Base-by-base conservation (phyloP, 2,797 vertebrate species). In the Rachycentron canadum region DNA sequence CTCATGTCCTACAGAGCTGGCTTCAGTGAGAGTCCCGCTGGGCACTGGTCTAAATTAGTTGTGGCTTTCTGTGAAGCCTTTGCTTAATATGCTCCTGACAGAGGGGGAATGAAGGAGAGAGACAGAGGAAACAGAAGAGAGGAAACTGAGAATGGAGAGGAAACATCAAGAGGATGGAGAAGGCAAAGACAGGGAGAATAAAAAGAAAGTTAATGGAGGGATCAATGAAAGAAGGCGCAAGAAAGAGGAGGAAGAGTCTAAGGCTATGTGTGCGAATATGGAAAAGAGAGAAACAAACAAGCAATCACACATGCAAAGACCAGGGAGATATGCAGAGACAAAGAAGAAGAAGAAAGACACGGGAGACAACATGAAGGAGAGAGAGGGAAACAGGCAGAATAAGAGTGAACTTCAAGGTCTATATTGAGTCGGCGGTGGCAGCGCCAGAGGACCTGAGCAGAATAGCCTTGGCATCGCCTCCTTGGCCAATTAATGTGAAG, bases 401-500 rank as follows among this genome's bases (percentile, higher is more conserved):
- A 86, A 74, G 76, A 88, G 62, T 41, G 38, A 87, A 84, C 86
- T 88, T 93, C 88, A 89, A 88, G 89, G 89, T 91, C 88, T 85
- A 76, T 90, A 89, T 87, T 87, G 92, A 91, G 87, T 88, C 88
- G 89, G 88, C 71, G 70, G 82, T 92, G 86, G 90, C 89, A 85
- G 89, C 69, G 78, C 86, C 93, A 91, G 88, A 91, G 90, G 90
- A 93, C 89, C 86, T 89, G 88, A 91, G 85, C 81, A 90, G 88
- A 91, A 90, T 85, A 90, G 90, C 90, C 89, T 90, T 90, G 88
- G 86, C 87, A 90, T 93, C 45, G 82, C 88, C 85, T 93, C 89
- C 88, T 89, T 61, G 86, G 88, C 93, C 93, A 94, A 94, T 94
- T 94, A 94, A 93, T 91, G 88, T 93, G 92, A 92, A 92, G 90